Conservation (phyloP, 2,797 vertebrate genomes). For the Falco cherrug region DNA sequence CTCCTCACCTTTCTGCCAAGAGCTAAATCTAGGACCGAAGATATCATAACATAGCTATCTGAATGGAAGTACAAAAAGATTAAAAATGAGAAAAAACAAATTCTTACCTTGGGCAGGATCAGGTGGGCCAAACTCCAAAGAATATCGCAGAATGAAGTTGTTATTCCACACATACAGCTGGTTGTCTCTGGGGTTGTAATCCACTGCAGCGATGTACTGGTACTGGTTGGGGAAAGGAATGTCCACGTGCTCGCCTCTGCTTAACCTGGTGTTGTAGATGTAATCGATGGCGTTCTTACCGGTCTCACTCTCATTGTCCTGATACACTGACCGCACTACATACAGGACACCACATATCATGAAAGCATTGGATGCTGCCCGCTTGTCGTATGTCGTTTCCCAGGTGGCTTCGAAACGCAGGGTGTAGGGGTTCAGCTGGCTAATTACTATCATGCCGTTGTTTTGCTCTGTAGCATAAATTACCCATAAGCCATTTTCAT, state of each 20-base stretch:
- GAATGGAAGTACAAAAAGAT: neutral
- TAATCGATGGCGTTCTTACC: conserved; percentile 97
- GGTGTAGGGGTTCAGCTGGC: conserved; percentile 97
- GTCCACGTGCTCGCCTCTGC: conserved; percentile 91
- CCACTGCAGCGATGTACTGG: conserved; percentile 98
- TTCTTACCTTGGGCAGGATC: conserved; percentile 96
- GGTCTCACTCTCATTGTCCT: conserved; percentile 97
- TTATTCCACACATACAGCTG: conserved; percentile 99
- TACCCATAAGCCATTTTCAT: conserved; percentile 98
- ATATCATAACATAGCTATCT: fast-evolving
- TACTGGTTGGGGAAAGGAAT: conserved; percentile 99
- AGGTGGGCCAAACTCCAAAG: conserved; percentile 94
- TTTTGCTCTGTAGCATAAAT: conserved; percentile 99
- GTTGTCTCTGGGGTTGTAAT: conserved; percentile 99
- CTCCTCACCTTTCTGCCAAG: neutral
- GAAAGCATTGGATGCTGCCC: conserved; percentile 98
- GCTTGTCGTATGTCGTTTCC: conserved; percentile 96
- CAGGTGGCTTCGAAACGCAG: conserved; percentile 97
- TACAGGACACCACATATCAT: conserved; percentile 99
- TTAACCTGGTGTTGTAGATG: conserved; percentile 94
- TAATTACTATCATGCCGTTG: conserved; percentile 99
- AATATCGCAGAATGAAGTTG: conserved; percentile 97
- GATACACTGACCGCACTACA: conserved; percentile 95
- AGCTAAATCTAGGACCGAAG: neutral
- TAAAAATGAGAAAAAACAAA: neutral